These are phyloP conservation scores for Ahaetulla prasina DNA, from an alignment of 2,113 vertebrate species.

Conservation along the genomic window DNA sequence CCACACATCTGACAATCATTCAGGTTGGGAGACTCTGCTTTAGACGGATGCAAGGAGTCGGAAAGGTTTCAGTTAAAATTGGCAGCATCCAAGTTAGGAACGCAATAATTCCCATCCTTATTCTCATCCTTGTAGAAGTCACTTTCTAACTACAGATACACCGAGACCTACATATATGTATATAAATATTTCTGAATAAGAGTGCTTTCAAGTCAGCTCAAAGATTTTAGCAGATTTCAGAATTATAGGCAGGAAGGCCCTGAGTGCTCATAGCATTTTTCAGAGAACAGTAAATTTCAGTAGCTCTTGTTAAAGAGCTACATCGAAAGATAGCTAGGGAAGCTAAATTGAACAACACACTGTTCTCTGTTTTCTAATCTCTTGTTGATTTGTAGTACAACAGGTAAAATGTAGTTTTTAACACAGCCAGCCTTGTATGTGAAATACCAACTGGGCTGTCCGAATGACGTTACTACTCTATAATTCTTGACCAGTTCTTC, in stretches of 20 bases:
- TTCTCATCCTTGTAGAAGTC: neutral
- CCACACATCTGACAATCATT: neutral
- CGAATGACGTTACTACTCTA: constrained; percentile 25
- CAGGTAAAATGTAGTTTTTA: constrained; percentile 20
- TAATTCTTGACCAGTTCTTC: constrained; percentile 13
- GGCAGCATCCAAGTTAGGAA: too few relatives aligned
- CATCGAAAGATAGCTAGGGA: constrained; percentile 7
- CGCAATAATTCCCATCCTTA: neutral
- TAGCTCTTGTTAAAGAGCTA: constrained; percentile 18
- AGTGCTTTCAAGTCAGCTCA: neutral
- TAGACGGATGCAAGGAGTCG: neutral
- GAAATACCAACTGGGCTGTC: neutral
- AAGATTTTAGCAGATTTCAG: neutral
- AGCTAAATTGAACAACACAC: constrained; percentile 20
- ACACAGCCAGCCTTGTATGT: neutral
- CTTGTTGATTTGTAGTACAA: constrained; percentile 24
- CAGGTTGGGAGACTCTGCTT: neutral
- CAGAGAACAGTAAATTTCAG: constrained; percentile 13
- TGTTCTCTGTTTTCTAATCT: constrained; percentile 33
- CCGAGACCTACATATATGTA: neutral
- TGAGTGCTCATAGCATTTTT: constrained; percentile 5
- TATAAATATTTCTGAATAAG: neutral
- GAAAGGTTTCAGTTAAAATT: neutral
- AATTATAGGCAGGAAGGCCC: neutral
- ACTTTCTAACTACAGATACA: neutral